These are phyloP conservation scores for Erebia palarica DNA, from an alignment of 2,888 invertebrate species.

Conservation along the genomic window DNA sequence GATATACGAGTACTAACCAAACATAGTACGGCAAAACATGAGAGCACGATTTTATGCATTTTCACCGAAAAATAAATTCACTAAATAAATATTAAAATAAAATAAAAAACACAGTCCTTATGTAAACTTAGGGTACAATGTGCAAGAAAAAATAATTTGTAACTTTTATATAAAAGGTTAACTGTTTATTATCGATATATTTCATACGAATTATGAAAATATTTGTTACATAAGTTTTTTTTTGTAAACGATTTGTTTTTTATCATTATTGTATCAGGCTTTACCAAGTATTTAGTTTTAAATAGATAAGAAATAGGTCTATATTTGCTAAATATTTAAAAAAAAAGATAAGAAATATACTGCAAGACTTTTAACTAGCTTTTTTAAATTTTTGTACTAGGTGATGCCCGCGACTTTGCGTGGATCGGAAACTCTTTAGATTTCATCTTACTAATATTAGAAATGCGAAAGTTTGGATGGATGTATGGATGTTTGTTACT, in stretches of 20 bases:
- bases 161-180: constrained; percentile 8
- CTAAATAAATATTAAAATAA: not conserved
- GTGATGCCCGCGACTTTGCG: no score
- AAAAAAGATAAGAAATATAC: no score
- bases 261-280: constrained; percentile 1
- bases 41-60: constrained; percentile 8
- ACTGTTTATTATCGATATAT: not conserved
- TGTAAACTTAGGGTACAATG: not conserved
- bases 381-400: no score
- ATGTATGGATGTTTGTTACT: no score
- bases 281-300: not conserved
- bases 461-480: no score
- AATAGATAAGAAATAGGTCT: constrained; percentile 3
- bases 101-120: not conserved
- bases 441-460: no score
- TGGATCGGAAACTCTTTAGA: no score
- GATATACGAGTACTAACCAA: not conserved
- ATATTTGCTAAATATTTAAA: not conserved
- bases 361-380: no score
- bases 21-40: constrained; percentile 4
- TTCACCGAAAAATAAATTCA: not conserved
- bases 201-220: constrained; percentile 3
- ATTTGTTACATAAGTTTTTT: constrained; percentile 6
- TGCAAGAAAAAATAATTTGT: not conserved
- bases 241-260: constrained; percentile 8